Evolutionary conservation across 2,797 vertebrate species (phyloP).

Genomic region (Cetoscarus ocellatus): DNA sequence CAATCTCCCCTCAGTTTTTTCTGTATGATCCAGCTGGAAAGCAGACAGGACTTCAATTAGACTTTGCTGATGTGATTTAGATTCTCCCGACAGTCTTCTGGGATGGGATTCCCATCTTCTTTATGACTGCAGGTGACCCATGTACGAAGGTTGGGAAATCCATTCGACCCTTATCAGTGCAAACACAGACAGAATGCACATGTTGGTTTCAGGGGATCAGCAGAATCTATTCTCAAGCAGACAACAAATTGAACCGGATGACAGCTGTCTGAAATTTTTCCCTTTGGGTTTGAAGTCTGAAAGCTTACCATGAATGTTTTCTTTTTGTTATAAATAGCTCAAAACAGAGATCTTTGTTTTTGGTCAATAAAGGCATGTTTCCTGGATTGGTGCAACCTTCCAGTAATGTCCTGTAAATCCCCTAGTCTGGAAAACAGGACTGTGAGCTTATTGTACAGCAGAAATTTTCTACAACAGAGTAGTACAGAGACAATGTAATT

Average conservation of each 20-base stretch:
- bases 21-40: conserved; percentile 55
- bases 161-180: conserved; percentile 24
- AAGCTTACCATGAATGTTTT: not conserved
- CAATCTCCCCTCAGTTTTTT: conserved; percentile 23
- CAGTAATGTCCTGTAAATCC: too few relatives aligned
- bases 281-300: conserved; percentile 10
- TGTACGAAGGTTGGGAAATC: conserved; percentile 34
- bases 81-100: conserved; percentile 38
- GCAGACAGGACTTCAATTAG: conserved; percentile 42
- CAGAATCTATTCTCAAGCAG: not conserved
- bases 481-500: too few relatives aligned
- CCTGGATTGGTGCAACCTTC: too few relatives aligned
- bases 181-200: conserved; percentile 14
- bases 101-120: conserved; percentile 45
- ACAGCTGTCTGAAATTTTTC: conserved; percentile 16
- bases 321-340: conserved; percentile 7
- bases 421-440: too few relatives aligned
- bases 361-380: too few relatives aligned
- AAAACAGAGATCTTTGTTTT: not conserved
- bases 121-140: conserved; percentile 49
- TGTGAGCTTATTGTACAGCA: too few relatives aligned
- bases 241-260: conserved; percentile 36
- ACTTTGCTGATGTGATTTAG: conserved; percentile 55
- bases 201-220: conserved; percentile 18
- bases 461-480: too few relatives aligned